These are phyloP conservation scores for Tyria jacobaeae DNA, from an alignment of 2,888 invertebrate genomes.

Conservation along the genomic window DNA sequence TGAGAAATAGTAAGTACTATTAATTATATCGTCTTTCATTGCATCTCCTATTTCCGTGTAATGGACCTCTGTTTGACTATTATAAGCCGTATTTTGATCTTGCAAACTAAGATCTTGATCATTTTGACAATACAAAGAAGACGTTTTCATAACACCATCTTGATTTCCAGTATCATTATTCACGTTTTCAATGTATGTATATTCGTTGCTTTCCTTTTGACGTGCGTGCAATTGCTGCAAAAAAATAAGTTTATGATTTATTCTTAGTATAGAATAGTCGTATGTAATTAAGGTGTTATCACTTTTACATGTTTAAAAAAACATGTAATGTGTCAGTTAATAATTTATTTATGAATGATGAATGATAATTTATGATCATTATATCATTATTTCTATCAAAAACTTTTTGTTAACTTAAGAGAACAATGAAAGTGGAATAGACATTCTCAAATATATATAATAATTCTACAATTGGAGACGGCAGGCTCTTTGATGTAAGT, in stretches of 20 bases:
- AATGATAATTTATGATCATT: too few relatives aligned
- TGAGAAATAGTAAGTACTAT: neutral
- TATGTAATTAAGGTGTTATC: too few relatives aligned
- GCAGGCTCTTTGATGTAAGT: too few relatives aligned
- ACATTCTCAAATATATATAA: too few relatives aligned
- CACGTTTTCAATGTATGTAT: slow-evolving; percentile 2
- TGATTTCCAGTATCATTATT: neutral
- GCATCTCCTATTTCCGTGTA: neutral
- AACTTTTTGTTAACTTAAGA: too few relatives aligned
- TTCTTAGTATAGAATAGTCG: neutral
- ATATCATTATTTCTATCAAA: too few relatives aligned
- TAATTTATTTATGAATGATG: too few relatives aligned
- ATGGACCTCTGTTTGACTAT: neutral
- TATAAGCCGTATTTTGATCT: neutral
- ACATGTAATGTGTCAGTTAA: too few relatives aligned
- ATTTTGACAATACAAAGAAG: neutral
- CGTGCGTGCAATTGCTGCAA: neutral
- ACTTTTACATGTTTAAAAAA: too few relatives aligned
- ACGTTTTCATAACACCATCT: neutral
- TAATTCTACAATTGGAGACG: too few relatives aligned
- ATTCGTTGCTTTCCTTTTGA: neutral
- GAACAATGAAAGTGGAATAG: too few relatives aligned
- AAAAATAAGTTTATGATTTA: neutral
- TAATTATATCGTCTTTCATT: neutral
- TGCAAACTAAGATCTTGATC: neutral